phyloP scores from a whole-genome alignment of 2,888 invertebrate genomes.

The Tuberolachnus salignus region DNA sequence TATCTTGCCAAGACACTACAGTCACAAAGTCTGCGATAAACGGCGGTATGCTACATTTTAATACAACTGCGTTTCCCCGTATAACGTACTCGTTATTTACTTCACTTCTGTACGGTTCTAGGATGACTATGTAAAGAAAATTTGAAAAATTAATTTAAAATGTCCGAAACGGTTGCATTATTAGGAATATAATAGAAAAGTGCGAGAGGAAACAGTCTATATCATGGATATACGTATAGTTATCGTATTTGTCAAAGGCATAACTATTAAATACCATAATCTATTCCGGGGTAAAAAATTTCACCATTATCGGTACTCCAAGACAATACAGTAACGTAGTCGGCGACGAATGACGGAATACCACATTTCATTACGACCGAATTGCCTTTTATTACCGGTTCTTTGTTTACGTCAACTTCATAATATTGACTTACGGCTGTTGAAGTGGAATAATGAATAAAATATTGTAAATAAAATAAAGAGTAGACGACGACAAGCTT shows the following conservation, averaged over 20 bases:
- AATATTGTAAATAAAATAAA: background rate
- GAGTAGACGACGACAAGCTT: background rate
- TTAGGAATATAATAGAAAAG: background rate
- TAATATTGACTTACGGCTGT: constrained; percentile 85
- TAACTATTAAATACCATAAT: constrained; percentile 58
- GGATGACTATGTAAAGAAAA: constrained; percentile 71
- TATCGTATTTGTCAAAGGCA: background rate
- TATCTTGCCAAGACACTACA: constrained; percentile 64
- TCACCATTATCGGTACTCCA: constrained; percentile 84
- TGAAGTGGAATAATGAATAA: constrained; percentile 61
- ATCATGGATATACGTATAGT: constrained; percentile 3
- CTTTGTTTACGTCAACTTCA: constrained; percentile 84
- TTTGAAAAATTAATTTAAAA: constrained; percentile 60
- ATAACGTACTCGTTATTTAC: constrained; percentile 90
- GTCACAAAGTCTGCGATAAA: constrained; percentile 90
- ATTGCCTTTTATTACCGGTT: constrained; percentile 88
- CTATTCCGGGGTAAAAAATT: constrained; percentile 70
- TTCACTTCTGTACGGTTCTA: constrained; percentile 87
- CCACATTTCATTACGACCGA: constrained; percentile 87
- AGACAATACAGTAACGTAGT: constrained; percentile 84
- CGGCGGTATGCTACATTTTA: constrained; percentile 88
- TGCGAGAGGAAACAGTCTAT: constrained; percentile 9
- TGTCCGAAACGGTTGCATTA: background rate
- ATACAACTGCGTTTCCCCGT: constrained; percentile 82
- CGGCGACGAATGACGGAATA: constrained; percentile 89